Evolutionary conservation across 2,797 vertebrate species (phyloP), one percentile per base, ranked within the genome.

Genomic region (Sphenodon punctatus): DNA sequence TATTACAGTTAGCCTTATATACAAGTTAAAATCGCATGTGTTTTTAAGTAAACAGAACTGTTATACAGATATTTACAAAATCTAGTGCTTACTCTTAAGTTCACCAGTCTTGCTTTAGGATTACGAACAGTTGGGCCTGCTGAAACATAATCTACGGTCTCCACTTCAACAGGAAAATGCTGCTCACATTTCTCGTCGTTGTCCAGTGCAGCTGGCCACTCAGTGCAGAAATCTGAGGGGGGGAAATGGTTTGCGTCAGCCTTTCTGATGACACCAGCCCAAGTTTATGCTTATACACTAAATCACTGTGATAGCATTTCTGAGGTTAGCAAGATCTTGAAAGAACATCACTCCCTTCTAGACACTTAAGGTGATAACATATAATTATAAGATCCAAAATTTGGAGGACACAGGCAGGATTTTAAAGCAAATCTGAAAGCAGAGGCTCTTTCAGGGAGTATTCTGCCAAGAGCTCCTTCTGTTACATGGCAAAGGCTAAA

Each of bases 171-270:
- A 13, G 98, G 98, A 88, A 99, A 99, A 91, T 96, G 96, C 85
- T 96, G 76, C 60, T 96, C 95, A 84, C 97, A 98, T 56, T 96
- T 97, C 68, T 95, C 94, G 59, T 97, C 97, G 0, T 94, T 97
- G 91, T 97, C 96, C 86, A 99, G 88, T 42, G 93, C 94, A n/a
- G 95, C 92, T 5, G 99, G 99, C 98, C 98, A 99, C 71, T 97
- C 96, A 19, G 97, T 99, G 76, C 98, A 99, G 95, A 99, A 99
- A 7, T 97, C 99, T 99, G 84, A 45, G 80, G 4, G 15, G 34
- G 43, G n/a, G n/a, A n/a, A n/a, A n/a, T n/a, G n/a, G n/a, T n/a
- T n/a, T n/a, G n/a, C n/a, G n/a, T n/a, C n/a, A n/a, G n/a, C n/a
- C n/a, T n/a, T n/a, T n/a, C n/a, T n/a, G n/a, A n/a, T n/a, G n/a